These are phyloP conservation scores for Arizona elegans DNA, from an alignment of 2,113 vertebrate genomes.

Conservation along the genomic window DNA sequence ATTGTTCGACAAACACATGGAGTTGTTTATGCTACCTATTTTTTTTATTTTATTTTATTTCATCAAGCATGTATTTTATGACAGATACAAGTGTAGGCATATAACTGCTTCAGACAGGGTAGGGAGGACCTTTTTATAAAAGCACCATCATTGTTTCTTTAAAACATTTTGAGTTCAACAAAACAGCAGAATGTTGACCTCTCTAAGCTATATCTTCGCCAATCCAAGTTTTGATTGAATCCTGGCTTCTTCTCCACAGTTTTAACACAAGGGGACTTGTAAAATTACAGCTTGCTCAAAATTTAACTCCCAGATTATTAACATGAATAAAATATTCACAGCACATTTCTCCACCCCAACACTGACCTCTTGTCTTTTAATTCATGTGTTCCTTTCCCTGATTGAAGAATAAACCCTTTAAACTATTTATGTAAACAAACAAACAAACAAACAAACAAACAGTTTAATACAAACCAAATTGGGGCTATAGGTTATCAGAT, in stretches of 20 bases:
- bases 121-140: conserved; percentile 20
- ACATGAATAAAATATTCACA: conserved; percentile 66
- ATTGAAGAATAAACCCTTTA: conserved; percentile 34
- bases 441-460: neutral
- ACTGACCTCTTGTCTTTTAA: conserved; percentile 56
- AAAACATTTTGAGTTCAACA: conserved; percentile 33
- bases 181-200: conserved; percentile 17
- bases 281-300: conserved; percentile 70
- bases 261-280: conserved; percentile 70
- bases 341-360: conserved; percentile 37
- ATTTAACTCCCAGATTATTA: conserved; percentile 72
- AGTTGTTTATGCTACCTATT: neutral
- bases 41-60: no score
- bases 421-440: neutral
- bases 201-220: conserved; percentile 43
- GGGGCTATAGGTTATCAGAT: conserved; percentile 31
- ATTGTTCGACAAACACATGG: neutral
- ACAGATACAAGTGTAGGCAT: neutral
- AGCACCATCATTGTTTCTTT: conserved; percentile 27
- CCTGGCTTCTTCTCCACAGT: conserved; percentile 57
- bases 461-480: neutral
- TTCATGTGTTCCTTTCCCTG: conserved; percentile 47
- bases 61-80: no score
- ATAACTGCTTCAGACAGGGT: neutral
- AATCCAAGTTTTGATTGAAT: conserved; percentile 56